These are phyloP conservation scores for Aphelenchoides avenae DNA, from an alignment of 1,140 invertebrate genomes.

Conservation along the genomic window DNA sequence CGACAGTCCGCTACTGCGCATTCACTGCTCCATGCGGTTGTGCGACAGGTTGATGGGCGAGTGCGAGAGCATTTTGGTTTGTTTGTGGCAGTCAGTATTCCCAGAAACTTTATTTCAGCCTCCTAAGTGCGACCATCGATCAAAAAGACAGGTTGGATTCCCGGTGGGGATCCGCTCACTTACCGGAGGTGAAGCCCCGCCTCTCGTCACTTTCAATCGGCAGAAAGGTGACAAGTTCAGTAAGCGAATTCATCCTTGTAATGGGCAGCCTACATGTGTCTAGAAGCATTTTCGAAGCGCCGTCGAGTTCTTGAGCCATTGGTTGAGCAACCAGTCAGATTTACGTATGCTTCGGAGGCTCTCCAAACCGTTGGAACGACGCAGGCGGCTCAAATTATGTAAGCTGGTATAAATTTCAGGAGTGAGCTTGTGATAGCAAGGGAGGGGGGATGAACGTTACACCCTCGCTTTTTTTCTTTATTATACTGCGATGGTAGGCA, in stretches of 20 bases:
- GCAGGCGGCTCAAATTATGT: no score
- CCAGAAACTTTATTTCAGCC: constrained; percentile 10
- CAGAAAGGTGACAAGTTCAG: constrained; percentile 14
- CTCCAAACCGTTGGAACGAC: no score
- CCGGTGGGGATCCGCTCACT: constrained; percentile 13
- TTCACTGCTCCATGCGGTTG: constrained; percentile 27
- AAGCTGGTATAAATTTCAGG: no score
- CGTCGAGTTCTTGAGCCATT: no score
- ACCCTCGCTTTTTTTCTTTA: no score
- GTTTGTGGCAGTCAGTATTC: neutral
- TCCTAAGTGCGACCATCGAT: constrained; percentile 24
- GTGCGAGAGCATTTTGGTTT: constrained; percentile 40
- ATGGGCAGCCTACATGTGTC: constrained; percentile 2
- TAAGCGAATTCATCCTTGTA: constrained; percentile 10
- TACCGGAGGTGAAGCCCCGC: constrained; percentile 5
- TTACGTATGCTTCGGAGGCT: no score
- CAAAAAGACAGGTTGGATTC: constrained; percentile 19
- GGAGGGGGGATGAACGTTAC: no score
- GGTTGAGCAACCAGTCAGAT: no score
- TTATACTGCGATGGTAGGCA: no score
- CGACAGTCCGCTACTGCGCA: constrained; percentile 20
- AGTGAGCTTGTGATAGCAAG: no score
- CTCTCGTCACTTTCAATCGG: constrained; percentile 26
- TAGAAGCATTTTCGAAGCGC: constrained; percentile 25
- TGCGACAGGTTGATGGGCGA: constrained; percentile 41